Percentiles rank a stretch among this genome's conserved stretches.
These are phyloP conservation scores for Perognathus longimembris DNA, from an alignment of 2,113 vertebrate species.

Conservation along the genomic window DNA sequence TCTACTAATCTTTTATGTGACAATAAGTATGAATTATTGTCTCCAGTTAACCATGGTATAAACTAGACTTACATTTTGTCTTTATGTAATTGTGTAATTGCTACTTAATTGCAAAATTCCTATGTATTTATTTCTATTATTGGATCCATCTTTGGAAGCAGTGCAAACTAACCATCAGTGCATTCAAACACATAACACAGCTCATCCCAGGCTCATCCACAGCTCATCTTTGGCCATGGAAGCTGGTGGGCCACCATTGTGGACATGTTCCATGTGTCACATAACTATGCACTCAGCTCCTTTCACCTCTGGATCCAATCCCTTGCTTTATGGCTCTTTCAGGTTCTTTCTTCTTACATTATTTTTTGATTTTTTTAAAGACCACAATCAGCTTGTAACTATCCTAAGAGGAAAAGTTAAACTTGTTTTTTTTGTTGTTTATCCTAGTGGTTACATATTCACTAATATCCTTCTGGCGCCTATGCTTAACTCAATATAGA, in stretches of 20 bases:
- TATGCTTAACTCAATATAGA: neutral
- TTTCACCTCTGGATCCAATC: neutral
- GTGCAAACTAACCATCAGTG: neutral
- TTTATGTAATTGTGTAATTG: neutral
- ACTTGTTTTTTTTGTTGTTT: no score
- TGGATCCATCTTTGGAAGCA: neutral
- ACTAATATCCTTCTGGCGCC: neutral
- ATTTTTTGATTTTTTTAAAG: neutral
- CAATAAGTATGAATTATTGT: neutral
- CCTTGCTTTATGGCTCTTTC: neutral
- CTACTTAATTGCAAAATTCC: neutral
- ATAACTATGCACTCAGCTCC: neutral
- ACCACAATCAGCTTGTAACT: neutral
- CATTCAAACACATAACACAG: no score
- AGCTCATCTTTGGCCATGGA: neutral
- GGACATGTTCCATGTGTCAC: neutral
- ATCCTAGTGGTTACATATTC: neutral
- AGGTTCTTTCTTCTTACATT: neutral
- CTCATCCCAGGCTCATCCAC: no score
- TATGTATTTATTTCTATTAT: neutral
- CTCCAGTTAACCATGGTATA: neutral
- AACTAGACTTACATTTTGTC: neutral
- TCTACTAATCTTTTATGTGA: neutral
- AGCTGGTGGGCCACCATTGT: accelerated
- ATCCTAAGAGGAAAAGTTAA: neutral